Conservation (phyloP, 2,797 vertebrate species). For the Lepus townsendii region DNA sequence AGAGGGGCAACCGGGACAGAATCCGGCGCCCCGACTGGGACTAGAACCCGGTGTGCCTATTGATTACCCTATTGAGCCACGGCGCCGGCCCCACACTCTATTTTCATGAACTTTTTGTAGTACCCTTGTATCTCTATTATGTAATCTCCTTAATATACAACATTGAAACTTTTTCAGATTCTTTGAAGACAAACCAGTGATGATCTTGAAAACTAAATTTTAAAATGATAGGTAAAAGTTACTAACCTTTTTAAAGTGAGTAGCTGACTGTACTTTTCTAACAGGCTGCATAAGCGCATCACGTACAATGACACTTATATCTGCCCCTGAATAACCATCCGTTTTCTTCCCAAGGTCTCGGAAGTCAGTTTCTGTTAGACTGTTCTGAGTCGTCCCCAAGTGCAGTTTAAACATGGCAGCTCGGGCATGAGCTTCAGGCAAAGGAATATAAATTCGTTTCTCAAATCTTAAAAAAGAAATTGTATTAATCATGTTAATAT, state of each 20-base stretch:
- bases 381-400: slow-evolving; percentile 94
- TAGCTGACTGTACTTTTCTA: slow-evolving; percentile 98
- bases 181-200: not conserved
- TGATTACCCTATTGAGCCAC: too few species aligned
- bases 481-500: not conserved
- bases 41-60: too few species aligned
- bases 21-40: too few species aligned
- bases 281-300: slow-evolving; percentile 99
- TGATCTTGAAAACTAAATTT: not conserved
- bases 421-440: slow-evolving; percentile 97
- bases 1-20: too few species aligned
- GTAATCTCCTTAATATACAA: not conserved
- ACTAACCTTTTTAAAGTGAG: slow-evolving; percentile 97
- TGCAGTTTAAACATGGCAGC: slow-evolving; percentile 97
- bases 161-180: slow-evolving; percentile 1
- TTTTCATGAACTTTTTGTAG: too few species aligned
- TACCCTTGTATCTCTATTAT: not conserved
- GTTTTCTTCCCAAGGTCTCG: slow-evolving; percentile 94
- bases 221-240: not conserved
- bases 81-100: too few species aligned
- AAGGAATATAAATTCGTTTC: slow-evolving; percentile 98
- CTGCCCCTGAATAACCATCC: slow-evolving; percentile 96
- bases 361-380: slow-evolving; percentile 93
- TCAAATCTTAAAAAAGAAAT: slow-evolving; percentile 93
- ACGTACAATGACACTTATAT: slow-evolving; percentile 97